These are phyloP conservation scores for Thalassarche chlororhynchos DNA, from an alignment of 2,113 vertebrate genomes.

Conservation along the genomic window DNA sequence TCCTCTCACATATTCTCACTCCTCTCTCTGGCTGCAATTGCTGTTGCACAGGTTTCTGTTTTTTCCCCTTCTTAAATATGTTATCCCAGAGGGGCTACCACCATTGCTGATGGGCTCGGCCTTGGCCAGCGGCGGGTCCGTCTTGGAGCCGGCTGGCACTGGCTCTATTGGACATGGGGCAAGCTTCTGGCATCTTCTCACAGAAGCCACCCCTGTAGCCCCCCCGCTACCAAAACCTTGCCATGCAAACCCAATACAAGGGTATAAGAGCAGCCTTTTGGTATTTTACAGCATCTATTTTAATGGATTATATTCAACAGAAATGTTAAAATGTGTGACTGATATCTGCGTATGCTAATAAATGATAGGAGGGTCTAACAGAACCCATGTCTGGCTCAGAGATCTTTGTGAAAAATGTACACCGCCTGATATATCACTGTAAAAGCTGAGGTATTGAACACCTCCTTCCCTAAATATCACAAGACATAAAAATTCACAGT, in stretches of 20 bases:
- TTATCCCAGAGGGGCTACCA: not conserved
- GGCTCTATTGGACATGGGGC: no score
- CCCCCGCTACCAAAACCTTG: not conserved
- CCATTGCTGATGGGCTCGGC: no score
- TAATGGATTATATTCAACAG: not conserved
- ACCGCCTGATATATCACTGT: not conserved
- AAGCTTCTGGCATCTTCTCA: not conserved
- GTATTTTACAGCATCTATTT: not conserved
- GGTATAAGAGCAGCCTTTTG: not conserved
- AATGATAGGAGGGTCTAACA: not conserved
- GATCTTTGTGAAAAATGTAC: not conserved
- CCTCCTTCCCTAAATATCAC: not conserved
- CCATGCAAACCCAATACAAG: not conserved
- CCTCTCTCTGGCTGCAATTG: not conserved
- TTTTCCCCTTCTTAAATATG: not conserved
- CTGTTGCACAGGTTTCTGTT: no score
- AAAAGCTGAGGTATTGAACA: not conserved
- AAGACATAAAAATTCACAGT: not conserved
- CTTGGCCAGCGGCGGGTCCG: no score
- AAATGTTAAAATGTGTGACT: not conserved
- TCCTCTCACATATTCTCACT: not conserved
- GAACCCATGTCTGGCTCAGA: not conserved
- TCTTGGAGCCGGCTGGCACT: no score
- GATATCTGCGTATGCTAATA: not conserved
- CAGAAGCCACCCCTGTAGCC: not conserved